Evolutionary conservation across 2,797 vertebrate genomes (phyloP).

Genomic region (Spatula versicolor): DNA sequence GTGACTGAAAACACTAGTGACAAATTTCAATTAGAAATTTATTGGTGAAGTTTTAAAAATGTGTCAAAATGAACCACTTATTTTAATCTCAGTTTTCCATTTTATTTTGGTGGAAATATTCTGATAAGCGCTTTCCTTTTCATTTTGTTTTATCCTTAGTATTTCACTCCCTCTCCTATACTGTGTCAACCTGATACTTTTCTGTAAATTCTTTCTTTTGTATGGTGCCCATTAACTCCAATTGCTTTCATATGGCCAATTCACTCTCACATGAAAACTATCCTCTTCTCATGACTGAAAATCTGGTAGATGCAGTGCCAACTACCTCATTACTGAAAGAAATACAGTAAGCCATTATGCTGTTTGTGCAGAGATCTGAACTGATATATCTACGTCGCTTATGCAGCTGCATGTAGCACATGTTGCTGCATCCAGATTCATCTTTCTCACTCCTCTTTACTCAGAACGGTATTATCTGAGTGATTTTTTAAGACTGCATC

Average conservation of each 20-base stretch:
- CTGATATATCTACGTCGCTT: background rate
- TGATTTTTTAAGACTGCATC: background rate
- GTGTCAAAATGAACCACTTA: background rate
- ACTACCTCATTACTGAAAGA: background rate
- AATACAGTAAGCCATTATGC: fast-evolving
- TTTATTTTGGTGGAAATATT: background rate
- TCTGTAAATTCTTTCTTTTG: background rate
- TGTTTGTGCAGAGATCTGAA: background rate
- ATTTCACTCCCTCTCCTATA: background rate
- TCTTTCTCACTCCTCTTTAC: background rate
- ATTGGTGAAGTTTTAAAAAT: background rate
- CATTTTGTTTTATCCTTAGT: background rate
- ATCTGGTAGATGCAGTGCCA: background rate
- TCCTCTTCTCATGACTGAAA: background rate
- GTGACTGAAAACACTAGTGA: background rate
- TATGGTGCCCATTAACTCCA: background rate
- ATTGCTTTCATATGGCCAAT: background rate
- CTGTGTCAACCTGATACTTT: fast-evolving
- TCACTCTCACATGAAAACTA: background rate
- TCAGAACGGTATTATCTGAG: background rate
- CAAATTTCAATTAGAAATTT: background rate
- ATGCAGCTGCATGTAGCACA: background rate
- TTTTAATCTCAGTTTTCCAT: background rate
- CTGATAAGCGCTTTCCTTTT: background rate
- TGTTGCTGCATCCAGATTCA: background rate